Base-by-base conservation (phyloP, 2,113 vertebrate genomes). In the Calidris pygmaea region DNA sequence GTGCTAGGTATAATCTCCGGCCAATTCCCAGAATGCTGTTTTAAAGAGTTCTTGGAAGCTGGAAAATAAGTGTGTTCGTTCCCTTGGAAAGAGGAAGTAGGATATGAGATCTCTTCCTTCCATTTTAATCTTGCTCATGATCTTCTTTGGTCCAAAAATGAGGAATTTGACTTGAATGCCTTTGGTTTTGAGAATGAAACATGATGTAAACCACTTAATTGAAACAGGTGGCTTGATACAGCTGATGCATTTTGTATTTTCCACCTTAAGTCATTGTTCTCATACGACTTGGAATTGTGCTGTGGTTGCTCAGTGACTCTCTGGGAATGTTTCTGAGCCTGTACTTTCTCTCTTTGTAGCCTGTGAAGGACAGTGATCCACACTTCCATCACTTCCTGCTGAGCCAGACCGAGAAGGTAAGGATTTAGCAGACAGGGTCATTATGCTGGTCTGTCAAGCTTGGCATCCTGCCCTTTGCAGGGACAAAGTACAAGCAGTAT, bases 331-430 rank as follows among this genome's bases (percentile, higher is more conserved):
- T 97, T 95, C 72, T 97, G 84, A 97, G 77, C 89, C 48, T 96
- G 50, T 96, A 34, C 70, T 93, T 98, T 98, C 67, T 98, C 96
- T 97, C 89, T 85, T 99, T 99, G 89, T 98, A 99, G 99, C 99
- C 98, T 79, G 98, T 99, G 96, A 99, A 99, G 98, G 99, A 99
- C 85, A 98, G 97, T 66, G 99, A 99, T 97, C 99, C 99, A 90
- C 99, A 99, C 97, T 99, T 99, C 72, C 99, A 99, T 97, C 99
- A 99, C 98, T 99, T 99, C 97, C 98, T 99, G 91, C 98, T 99
- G 96, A 99, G 99, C 98, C 99, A 99, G 97, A 99, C 99, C 71
- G 99, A 99, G 97, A 99, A 99, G 99, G 99, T 99, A 98, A 98
- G 98, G 41, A 85, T 92, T 95, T 88, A 66, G 34, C 84, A 94